These are phyloP conservation scores for Bucorvus abyssinicus DNA, from an alignment of 2,797 vertebrate genomes.

Conservation along the genomic window DNA sequence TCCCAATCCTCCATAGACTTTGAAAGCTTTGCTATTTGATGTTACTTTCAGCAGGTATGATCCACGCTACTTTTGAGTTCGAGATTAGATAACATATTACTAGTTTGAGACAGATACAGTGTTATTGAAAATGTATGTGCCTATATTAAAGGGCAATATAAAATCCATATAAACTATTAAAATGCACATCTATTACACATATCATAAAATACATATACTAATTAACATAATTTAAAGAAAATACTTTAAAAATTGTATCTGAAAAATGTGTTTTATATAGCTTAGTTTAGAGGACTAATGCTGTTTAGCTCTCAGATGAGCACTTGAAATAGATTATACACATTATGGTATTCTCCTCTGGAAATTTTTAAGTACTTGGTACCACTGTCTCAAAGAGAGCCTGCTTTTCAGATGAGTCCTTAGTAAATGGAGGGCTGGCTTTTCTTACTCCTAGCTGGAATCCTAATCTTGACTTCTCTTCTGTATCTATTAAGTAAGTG, in stretches of 20 bases:
- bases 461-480: background rate
- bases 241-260: accelerated
- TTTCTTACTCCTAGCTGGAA: background rate
- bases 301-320: background rate
- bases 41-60: background rate
- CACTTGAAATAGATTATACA: background rate
- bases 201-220: background rate
- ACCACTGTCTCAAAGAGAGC: background rate
- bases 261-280: background rate
- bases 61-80: background rate
- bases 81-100: background rate
- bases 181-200: background rate
- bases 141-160: background rate
- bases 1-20: background rate
- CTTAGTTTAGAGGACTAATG: background rate
- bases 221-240: background rate
- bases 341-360: background rate
- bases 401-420: background rate
- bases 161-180: background rate
- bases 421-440: background rate
- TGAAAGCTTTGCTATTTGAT: background rate
- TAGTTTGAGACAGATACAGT: background rate
- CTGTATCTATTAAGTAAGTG: background rate
- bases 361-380: background rate
- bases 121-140: background rate